Conservation (phyloP, 2,113 vertebrate species). For the Reinhardtius hippoglossoides region DNA sequence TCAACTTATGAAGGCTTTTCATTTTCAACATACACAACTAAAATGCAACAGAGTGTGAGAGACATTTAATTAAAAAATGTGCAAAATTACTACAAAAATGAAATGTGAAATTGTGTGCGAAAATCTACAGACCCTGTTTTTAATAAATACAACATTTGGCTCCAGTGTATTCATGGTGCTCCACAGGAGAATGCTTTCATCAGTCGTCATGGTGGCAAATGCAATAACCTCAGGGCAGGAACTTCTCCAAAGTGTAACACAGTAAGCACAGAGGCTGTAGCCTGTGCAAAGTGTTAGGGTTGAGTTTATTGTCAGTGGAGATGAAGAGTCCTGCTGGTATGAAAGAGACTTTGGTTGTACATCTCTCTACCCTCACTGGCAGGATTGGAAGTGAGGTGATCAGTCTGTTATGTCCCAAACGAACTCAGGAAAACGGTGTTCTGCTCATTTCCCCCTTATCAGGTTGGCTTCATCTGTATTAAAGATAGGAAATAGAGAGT, state of each 20-base stretch:
- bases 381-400: background rate
- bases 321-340: background rate
- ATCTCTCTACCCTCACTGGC: no score
- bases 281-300: background rate
- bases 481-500: background rate
- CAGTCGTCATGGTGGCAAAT: background rate
- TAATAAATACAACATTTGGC: background rate
- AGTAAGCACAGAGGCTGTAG: background rate
- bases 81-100: background rate
- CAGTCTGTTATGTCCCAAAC: background rate
- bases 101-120: background rate
- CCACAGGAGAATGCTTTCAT: background rate
- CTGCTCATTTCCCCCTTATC: constrained; percentile 71
- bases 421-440: background rate
- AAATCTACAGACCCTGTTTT: background rate
- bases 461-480: constrained; percentile 80
- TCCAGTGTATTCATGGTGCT: background rate
- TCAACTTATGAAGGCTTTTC: no score
- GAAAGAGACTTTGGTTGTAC: background rate
- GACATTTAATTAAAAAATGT: no score
- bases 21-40: no score
- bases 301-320: background rate
- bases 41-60: no score
- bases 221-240: background rate
- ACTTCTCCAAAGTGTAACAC: background rate